Base-by-base conservation (phyloP, 2,113 vertebrate species). In the Peromyscus leucopus region DNA sequence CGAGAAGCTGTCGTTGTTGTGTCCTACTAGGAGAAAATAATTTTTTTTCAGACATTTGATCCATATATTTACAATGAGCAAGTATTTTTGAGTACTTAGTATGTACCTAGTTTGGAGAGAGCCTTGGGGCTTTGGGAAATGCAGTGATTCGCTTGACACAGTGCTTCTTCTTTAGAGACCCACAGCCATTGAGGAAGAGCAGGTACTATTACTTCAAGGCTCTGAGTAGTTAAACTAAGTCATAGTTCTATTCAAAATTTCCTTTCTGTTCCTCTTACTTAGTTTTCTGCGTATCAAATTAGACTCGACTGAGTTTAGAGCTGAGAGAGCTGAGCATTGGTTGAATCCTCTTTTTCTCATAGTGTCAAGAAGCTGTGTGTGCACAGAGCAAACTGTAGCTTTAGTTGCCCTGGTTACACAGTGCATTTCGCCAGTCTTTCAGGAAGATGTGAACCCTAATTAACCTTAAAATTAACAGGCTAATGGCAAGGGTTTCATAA, bases 381-480 rank as follows among this genome's bases (percentile, higher is more conserved):
- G 89, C 36, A 5, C 31, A 8, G 15, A 89, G 69, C 69, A 85
- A 2, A 87, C 78, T 72, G 69, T 93, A 71, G 83, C 83, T 69
- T 61, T 95, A 72, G 97, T 97, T 98, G 92, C 95, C 97, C 93
- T 97, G 97, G 97, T 96, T 97, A 98, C 96, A 75, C 15, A 39
- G 59, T 90, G 57, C 90, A 93, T 96, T 98, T 96, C 96, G 86
- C 93, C 72, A 97, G 85, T 48, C 76, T 89, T 31, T 89, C 76
- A 93, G 92, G 96, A 96, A 97, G 72, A 97, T 93, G 63, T 95
- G 89, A 96, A 87, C 93, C 90, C 92, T 97, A 96, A 97, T 97
- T 98, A 97, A 98, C 97, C 97, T 97, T 96, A 95, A 97, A 97
- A 97, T 95, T 96, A 97, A 95, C 92, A 93, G 88, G 57, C 85